A percentile compares a stretch with the other conserved stretches of the same genome.
Conservation (phyloP, 1,140 invertebrate genomes). For the Microplitis mediator region DNA sequence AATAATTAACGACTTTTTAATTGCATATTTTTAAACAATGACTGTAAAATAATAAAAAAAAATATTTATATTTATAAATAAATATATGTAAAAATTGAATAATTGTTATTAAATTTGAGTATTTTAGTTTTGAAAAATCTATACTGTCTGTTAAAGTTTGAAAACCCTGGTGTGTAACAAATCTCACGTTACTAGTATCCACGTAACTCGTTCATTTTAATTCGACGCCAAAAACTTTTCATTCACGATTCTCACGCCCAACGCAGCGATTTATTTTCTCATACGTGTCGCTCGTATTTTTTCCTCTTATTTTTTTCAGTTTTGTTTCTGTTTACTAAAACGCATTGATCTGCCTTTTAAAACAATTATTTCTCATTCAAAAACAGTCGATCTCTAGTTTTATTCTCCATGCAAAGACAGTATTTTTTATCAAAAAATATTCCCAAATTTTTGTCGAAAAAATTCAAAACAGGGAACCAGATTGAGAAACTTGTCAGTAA, state of each 20-base stretch:
- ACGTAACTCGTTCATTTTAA: constrained; percentile 26
- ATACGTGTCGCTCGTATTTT: constrained; percentile 8
- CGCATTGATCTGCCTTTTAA: neutral
- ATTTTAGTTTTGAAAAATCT: neutral
- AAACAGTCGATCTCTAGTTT: too few relatives aligned
- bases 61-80: too few relatives aligned
- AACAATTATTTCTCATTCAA: too few relatives aligned
- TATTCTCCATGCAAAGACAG: too few relatives aligned
- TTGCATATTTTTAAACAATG: too few relatives aligned
- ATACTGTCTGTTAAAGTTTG: constrained; percentile 1
- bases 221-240: constrained; percentile 29
- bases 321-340: neutral
- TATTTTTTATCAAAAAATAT: too few relatives aligned
- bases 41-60: too few relatives aligned
- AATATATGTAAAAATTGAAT: too few relatives aligned
- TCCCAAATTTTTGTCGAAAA: too few relatives aligned
- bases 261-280: constrained; percentile 22
- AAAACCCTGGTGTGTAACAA: constrained; percentile 15
- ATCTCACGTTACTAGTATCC: constrained; percentile 15
- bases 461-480: too few relatives aligned
- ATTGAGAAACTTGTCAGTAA: too few relatives aligned
- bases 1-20: too few relatives aligned
- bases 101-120: neutral
- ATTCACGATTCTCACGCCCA: constrained; percentile 16
- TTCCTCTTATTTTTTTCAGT: neutral